Base-by-base conservation (phyloP, 2,113 vertebrate genomes). In the Cyprinodon brontotheroides region DNA sequence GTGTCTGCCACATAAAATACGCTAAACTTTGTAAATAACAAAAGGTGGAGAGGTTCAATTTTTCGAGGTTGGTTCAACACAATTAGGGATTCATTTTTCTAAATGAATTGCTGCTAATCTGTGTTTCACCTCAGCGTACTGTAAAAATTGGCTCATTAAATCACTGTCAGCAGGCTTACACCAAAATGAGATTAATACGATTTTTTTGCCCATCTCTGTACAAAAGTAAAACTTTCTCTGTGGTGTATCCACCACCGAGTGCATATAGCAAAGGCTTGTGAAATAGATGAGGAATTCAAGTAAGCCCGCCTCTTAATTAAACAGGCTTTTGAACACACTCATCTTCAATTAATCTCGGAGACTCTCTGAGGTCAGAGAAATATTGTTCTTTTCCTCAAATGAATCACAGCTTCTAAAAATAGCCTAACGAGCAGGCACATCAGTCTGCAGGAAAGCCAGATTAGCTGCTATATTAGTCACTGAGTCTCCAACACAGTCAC, bases 391-490 rank as follows among this genome's bases (percentile, higher is more conserved):
- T 70, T 74, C 20, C 57, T 63, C 20, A 20, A 41, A 72, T 71
- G 22, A 87, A 79, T 80, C 47, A 64, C 36, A 62, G 53, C 40
- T 15, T 1, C 65, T 81, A 86, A 87, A 84, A 86, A 87, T 84
- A 88, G 11, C 36, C 41, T 10, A 6, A 0, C 29, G 73, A 78
- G 70, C 39, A 11, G 45, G 14, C 15, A 45, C 75, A 75, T 72
- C 57, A 62, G 75, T 71, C 74, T 82, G 47, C 47, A 57, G 61
- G 63, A 76, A 80, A 57, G 80, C 72, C 22, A 50, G 78, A 86
- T 86, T 79, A 89, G 74, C 40, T 61, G 76, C 83, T 83, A 60
- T 79, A 78, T 81, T 83, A 83, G 70, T 85, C 78, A 75, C 67
- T 48, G 67, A 75, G 72, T 68, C 74, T 74, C 68, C 50, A 57